Base-by-base conservation (phyloP, 2,888 invertebrate species). In the Drosophila melanosoma region DNA sequence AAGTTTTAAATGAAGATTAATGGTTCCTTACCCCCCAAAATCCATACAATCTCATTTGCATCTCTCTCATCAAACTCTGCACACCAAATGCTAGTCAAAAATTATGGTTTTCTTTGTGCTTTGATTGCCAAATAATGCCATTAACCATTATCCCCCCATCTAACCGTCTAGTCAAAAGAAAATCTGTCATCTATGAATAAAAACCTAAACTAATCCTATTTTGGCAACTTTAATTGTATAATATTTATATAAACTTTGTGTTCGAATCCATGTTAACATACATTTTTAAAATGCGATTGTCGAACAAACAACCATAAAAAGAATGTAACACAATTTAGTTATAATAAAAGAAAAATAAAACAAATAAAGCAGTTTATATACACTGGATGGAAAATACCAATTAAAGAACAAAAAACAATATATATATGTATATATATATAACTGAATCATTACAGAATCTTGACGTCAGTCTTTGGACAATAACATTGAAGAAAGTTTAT, bases 261-360 rank as follows among this genome's bases (percentile, higher is more conserved):
- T 85, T 83, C 33, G 54, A 82, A 82, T 66, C 64, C 80, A 73
- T 80, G 89, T 85, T 89, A 84, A 82, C 71, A 81, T 63, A 79
- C 64, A 79, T 79, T 86, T 88, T 83, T 68, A 81, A 79, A 79
- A 73, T 63, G 79, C 62, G 53, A 66, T 79, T 69, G 75, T 70
- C 61, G 33, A 64, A 66, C 56, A 70, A 66, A 23, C 20, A 54
- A 56, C 69, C 68, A 74, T 56, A 69, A 69, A 74, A 66, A 78
- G 54, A 66, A 71, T 84, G 66, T 81, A 84, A 76, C 71, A 71
- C 67, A 74, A 71, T 70, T 78, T 72, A 89, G 76, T 74, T 75
- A 74, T 72, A 88, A 81, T 36, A 69, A 74, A 73, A 51, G 6
- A 36, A 45, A 58, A 69, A 29, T 17, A 64, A 64, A 49, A 23